Base-by-base conservation (phyloP, 2,888 invertebrate species). In the Anoplius nigerrimus region DNA sequence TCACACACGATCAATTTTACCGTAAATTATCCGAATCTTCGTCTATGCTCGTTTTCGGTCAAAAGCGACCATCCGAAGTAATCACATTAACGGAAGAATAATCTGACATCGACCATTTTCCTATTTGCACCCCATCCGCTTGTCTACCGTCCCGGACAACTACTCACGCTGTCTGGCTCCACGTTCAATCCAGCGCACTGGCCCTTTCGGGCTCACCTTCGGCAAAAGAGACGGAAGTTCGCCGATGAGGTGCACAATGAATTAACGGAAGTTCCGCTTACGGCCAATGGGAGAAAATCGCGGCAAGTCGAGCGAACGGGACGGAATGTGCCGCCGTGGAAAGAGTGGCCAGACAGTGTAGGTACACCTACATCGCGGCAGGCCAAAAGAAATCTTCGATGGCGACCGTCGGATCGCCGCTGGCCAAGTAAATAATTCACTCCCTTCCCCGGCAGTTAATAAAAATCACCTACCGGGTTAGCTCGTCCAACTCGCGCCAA, bases 211-310 rank as follows among this genome's bases (percentile, higher is more conserved):
- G 34, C 51, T 42, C 53, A 21, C 8, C 55, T 21, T 51, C 15
- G 27, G 46, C 34, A 21, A 56, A 34, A 42, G 53, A 21, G 56
- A 58, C 20, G 60, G 61, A 71, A 65, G 69, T 71, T 69, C 51
- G 51, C 52, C 71, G 74, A 76, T 67, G 71, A 66, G 66, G 67
- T n/a, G 66, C 34, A 67, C 66, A 65, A 74, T 66, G 74, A 76
- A 72, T 76, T 68, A 76, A 67, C 62, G 45, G 62, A 66, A 76
- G 61, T 70, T 71, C 46, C 58, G 58, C 62, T 62, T 20, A 56
- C 16, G 55, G 18, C 6, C 55, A 59, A 62, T 62, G 62, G 55
- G 15, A 34, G 13, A 74, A n/a, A 72, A 63, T 69, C 62, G 56
- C 46, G 21, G 66, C 59, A 62, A 75, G 57, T 70, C 46, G 56